A percentile compares a stretch with the other conserved stretches of the same genome.
These are phyloP conservation scores for Enhydra lutris DNA, from an alignment of 2,113 vertebrate genomes.

Conservation along the genomic window DNA sequence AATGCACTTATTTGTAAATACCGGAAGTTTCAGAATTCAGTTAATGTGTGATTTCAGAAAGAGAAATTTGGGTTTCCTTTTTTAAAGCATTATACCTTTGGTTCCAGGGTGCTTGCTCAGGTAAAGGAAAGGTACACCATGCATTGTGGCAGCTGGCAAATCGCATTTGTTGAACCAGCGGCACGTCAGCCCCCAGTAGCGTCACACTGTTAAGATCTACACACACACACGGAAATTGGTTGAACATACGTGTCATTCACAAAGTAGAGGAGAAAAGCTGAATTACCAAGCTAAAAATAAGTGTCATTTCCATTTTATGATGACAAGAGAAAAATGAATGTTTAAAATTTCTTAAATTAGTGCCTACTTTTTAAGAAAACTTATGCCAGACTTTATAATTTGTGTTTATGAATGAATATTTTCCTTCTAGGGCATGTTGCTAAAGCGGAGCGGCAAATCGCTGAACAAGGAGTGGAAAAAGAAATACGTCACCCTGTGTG, in stretches of 20 bases:
- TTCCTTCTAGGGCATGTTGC: constrained; percentile 90
- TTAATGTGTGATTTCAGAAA: background rate
- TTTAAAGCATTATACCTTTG: background rate
- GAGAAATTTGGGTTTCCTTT: background rate
- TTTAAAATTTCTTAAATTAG: background rate
- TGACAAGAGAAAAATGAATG: background rate
- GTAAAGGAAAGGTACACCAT: accelerated
- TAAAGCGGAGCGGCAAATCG: constrained; percentile 96
- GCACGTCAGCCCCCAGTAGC: accelerated
- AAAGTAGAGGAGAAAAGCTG: background rate
- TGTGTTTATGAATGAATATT: accelerated
- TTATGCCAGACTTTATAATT: accelerated
- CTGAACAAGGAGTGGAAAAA: constrained; percentile 99
- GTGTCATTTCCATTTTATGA: background rate
- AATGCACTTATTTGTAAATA: background rate
- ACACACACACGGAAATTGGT: no score
- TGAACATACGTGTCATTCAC: accelerated
- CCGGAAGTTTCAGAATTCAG: background rate
- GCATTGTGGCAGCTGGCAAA: accelerated
- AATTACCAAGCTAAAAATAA: background rate
- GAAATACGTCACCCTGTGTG: constrained; percentile 96
- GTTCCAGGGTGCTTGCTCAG: accelerated
- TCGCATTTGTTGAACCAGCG: accelerated
- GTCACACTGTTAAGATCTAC: accelerated
- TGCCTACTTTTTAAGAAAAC: accelerated